Evolutionary conservation across 2,113 vertebrate species (phyloP).

Genomic region (Paramormyrops kingsleyae): DNA sequence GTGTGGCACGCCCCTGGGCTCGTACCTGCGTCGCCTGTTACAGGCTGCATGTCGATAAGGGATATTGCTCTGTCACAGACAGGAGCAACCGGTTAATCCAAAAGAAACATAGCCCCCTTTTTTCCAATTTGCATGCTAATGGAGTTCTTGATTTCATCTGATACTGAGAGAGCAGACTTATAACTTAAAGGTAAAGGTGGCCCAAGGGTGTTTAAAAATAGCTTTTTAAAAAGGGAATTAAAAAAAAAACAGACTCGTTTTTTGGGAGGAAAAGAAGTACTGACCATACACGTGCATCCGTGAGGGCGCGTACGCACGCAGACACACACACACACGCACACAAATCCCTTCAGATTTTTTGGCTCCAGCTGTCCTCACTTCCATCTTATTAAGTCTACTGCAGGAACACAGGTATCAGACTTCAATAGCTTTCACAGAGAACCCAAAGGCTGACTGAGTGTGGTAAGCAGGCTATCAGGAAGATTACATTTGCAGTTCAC

Average conservation of each 20-base stretch:
- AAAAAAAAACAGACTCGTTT: slow-evolving; percentile 8
- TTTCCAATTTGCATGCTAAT: slow-evolving; percentile 65
- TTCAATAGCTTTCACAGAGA: background rate
- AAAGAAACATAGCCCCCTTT: slow-evolving; percentile 51
- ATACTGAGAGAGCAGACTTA: slow-evolving; percentile 41
- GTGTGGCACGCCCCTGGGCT: slow-evolving; percentile 23
- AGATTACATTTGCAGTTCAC: background rate
- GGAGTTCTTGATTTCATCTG: slow-evolving; percentile 51
- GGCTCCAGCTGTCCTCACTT: background rate
- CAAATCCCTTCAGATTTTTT: background rate
- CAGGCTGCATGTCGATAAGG: slow-evolving; percentile 42
- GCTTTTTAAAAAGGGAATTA: background rate
- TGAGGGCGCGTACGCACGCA: background rate
- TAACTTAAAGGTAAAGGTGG: slow-evolving; percentile 35
- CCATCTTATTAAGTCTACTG: background rate
- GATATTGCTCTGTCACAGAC: slow-evolving; percentile 45
- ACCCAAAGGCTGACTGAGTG: background rate
- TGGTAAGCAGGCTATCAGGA: background rate
- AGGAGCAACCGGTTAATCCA: slow-evolving; percentile 49
- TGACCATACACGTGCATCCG: background rate
- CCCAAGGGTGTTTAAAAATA: slow-evolving; percentile 20
- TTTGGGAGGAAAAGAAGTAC: background rate
- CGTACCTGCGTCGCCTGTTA: slow-evolving; percentile 31
- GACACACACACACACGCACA: background rate
- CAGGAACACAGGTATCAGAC: background rate